Conservation (phyloP, 1,140 invertebrate genomes). For the Drosophila malerkotliana region DNA sequence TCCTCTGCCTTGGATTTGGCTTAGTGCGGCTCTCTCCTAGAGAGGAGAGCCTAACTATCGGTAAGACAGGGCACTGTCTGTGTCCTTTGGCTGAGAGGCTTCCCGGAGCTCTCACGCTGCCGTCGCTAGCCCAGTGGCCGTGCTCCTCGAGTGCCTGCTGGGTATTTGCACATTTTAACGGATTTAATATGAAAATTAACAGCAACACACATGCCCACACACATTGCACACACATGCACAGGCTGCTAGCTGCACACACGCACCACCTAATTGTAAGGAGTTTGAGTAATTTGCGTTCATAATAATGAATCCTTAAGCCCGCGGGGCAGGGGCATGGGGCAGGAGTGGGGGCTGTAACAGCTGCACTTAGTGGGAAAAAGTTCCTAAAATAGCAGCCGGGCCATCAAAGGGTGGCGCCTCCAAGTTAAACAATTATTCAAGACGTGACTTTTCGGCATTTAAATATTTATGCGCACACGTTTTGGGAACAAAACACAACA, state of each 20-base stretch:
- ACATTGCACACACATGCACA: too few species aligned
- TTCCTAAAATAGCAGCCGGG: constrained; percentile 69
- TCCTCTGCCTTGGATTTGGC: constrained; percentile 31
- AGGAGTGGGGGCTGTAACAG: constrained; percentile 50
- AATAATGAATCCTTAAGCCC: constrained; percentile 70
- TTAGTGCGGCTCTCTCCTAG: not conserved
- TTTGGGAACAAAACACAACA: constrained; percentile 38
- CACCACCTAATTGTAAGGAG: constrained; percentile 35
- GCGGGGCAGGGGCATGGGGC: constrained; percentile 22
- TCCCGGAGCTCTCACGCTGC: not conserved
- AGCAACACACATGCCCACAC: constrained; percentile 43
- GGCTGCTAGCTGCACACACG: constrained; percentile 1
- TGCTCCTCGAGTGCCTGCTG: constrained; percentile 66
- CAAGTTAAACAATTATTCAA: constrained; percentile 80
- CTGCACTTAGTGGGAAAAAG: constrained; percentile 79
- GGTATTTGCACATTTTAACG: constrained; percentile 81
- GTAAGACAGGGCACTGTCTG: too few species aligned
- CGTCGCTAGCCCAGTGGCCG: constrained; percentile 16
- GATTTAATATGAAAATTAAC: constrained; percentile 83
- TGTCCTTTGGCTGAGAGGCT: not conserved
- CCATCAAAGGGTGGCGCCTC: constrained; percentile 9
- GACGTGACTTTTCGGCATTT: constrained; percentile 81
- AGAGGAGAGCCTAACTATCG: constrained; percentile 13
- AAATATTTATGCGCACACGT: constrained; percentile 80
- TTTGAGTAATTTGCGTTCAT: constrained; percentile 72